Base-by-base conservation (phyloP, 2,113 vertebrate genomes). In the Python bivittatus region DNA sequence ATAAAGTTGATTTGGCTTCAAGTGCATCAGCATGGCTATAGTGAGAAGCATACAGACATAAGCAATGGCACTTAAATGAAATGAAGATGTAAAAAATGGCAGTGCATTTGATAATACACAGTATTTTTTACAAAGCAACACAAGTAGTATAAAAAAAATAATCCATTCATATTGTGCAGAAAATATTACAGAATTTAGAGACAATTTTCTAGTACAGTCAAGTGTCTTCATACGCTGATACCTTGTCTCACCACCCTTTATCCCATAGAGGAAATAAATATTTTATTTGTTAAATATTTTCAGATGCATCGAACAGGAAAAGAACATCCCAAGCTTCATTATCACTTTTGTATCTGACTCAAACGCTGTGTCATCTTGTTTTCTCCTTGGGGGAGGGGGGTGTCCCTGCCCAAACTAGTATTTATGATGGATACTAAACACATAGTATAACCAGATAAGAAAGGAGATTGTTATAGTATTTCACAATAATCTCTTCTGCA, bases 141-240 rank as follows among this genome's bases (percentile, higher is more conserved):
- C 88, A 95, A 94, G 93, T 54, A 38, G 86, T 92, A 94, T 15
- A 53, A 42, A 64, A 61, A 38, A 85, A 84, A 6, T 23, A 84
- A 6, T 23, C 86, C 4, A 89, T 86, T 86, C 52, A 68, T 91
- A 48, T 93, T 93, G 93, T 90, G 94, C 92, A 96, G 95, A 96
- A 96, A 95, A 93, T 44, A 96, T 95, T 95, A 95, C 93, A 92
- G 83, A 94, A 86, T 93, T 54, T 90, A n/a, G 87, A 88, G 57
- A 88, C 42, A 27, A 84, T 54, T 93, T 88, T 83, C 6, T 44
- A 57, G 15, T 91, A 84, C 90, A 94, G 84, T 38, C 89, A 94
- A 91, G 68, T 68, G 25, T 1, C 52, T 87, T 52, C 1, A 25
- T 52, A 61, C n/a, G 9, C 23, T 4, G 27, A 12, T 53, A 91